A percentile compares a stretch with the other conserved stretches of the same genome.
These are phyloP conservation scores for Melipona bicolor DNA, from an alignment of 2,888 invertebrate species.

Conservation along the genomic window DNA sequence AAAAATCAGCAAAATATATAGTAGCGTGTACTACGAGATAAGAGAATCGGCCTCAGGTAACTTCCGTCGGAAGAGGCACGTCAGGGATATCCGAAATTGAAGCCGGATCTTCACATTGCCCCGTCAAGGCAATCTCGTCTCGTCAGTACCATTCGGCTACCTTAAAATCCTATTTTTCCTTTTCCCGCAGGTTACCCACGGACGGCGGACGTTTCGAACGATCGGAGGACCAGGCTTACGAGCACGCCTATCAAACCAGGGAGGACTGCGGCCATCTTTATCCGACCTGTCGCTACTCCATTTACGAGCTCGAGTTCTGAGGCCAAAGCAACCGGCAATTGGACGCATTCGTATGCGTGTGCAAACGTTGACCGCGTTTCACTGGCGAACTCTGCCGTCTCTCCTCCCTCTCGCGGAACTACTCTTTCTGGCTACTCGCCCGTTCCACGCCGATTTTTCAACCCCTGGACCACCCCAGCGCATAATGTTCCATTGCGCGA, in stretches of 20 bases:
- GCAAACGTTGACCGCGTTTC: conserved; percentile 46
- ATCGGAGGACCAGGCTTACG: conserved; percentile 81
- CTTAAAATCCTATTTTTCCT: conserved; percentile 24
- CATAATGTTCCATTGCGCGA: conserved; percentile 30
- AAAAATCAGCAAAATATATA: no score
- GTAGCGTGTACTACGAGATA: not conserved
- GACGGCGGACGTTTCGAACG: conserved; percentile 78
- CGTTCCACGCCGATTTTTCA: conserved; percentile 59
- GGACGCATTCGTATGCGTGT: conserved; percentile 48
- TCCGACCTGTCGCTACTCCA: conserved; percentile 83
- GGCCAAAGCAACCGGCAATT: conserved; percentile 16
- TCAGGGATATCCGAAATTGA: not conserved
- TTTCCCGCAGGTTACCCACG: conserved; percentile 73
- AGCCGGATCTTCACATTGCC: not conserved
- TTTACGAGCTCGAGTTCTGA: conserved; percentile 77
- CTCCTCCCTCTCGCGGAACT: not conserved
- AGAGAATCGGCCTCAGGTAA: not conserved
- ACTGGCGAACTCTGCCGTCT: conserved; percentile 55
- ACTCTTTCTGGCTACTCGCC: conserved; percentile 72
- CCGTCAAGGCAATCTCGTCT: conserved; percentile 2
- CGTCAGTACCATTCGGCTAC: conserved; percentile 3
- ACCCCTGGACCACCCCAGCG: conserved; percentile 9
- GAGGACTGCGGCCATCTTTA: conserved; percentile 84
- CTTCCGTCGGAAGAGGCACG: not conserved
- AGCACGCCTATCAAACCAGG: conserved; percentile 81